phyloP scores from a whole-genome alignment of 2,797 vertebrate species.

The Sandelia bainsii region DNA sequence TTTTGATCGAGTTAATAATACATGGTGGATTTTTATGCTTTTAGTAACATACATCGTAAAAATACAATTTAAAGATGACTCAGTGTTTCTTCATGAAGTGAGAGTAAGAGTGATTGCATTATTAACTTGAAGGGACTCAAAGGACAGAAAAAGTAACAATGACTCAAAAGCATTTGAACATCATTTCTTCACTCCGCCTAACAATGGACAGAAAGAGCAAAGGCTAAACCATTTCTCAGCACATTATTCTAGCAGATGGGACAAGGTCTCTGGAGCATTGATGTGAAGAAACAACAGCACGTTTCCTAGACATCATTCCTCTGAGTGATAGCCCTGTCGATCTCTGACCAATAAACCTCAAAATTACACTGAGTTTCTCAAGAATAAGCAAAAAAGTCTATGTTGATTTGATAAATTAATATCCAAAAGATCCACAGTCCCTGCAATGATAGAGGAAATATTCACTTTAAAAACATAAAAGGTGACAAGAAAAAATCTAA shows the following conservation, averaged over 20 bases:
- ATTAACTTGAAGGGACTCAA: constrained; percentile 26
- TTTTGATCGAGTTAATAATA: background rate
- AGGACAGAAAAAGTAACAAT: constrained; percentile 27
- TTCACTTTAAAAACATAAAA: constrained; percentile 14
- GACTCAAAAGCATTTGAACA: constrained; percentile 37
- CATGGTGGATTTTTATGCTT: background rate
- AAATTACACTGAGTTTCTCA: constrained; percentile 56
- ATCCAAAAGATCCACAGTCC: constrained; percentile 1
- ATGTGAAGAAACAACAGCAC: constrained; percentile 69
- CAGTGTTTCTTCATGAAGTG: constrained; percentile 7
- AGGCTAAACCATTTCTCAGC: constrained; percentile 58
- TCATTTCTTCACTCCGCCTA: constrained; percentile 35
- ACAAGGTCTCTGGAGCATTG: constrained; percentile 54
- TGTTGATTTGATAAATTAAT: constrained; percentile 21
- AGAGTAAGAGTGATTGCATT: constrained; percentile 5
- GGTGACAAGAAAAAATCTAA: constrained; percentile 21
- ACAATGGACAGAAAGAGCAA: constrained; percentile 58
- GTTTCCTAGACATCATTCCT: constrained; percentile 58
- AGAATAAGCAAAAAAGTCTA: constrained; percentile 16
- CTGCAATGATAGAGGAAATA: background rate
- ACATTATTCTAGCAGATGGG: constrained; percentile 60
- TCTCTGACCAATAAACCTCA: constrained; percentile 44
- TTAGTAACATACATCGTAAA: background rate
- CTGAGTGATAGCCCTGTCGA: constrained; percentile 48
- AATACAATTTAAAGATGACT: background rate